phyloP scores from a whole-genome alignment of 2,888 invertebrate genomes.

The Clepsis dumicolana region DNA sequence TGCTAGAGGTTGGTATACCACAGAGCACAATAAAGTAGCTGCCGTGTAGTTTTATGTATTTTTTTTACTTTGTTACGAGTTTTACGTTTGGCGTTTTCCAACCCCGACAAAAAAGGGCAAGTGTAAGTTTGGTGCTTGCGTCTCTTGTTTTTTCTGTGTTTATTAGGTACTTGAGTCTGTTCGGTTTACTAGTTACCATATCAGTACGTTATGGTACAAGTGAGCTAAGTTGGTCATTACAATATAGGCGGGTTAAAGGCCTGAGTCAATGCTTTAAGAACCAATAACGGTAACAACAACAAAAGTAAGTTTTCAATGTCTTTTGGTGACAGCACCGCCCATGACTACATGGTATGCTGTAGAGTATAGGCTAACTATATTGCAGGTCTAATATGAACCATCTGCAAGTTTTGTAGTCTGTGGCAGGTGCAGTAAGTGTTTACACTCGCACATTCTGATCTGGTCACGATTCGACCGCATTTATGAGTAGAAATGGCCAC shows the following conservation, averaged over 20 bases:
- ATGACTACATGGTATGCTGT: background rate
- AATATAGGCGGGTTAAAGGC: too few species aligned
- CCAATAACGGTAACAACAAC: too few species aligned
- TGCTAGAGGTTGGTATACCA: background rate
- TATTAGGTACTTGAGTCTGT: too few species aligned
- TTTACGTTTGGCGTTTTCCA: background rate
- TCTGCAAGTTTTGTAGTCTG: slow-evolving; percentile 5
- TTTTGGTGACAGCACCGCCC: too few species aligned
- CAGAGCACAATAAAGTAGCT: background rate
- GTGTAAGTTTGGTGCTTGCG: too few species aligned
- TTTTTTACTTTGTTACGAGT: background rate
- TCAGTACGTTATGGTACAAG: too few species aligned
- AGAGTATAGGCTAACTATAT: background rate
- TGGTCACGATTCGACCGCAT: slow-evolving; percentile 73
- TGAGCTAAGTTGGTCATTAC: too few species aligned
- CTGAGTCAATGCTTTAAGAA: too few species aligned
- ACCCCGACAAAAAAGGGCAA: too few species aligned
- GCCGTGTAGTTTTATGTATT: background rate
- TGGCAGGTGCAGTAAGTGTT: slow-evolving; percentile 23
- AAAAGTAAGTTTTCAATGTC: too few species aligned
- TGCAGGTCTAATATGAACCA: background rate
- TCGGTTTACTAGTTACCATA: too few species aligned
- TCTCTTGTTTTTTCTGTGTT: too few species aligned
- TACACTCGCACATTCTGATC: slow-evolving; percentile 58
- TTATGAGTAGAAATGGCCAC: slow-evolving; percentile 60